phyloP scores from a whole-genome alignment of 2,113 vertebrate genomes.

The Sander vitreus region DNA sequence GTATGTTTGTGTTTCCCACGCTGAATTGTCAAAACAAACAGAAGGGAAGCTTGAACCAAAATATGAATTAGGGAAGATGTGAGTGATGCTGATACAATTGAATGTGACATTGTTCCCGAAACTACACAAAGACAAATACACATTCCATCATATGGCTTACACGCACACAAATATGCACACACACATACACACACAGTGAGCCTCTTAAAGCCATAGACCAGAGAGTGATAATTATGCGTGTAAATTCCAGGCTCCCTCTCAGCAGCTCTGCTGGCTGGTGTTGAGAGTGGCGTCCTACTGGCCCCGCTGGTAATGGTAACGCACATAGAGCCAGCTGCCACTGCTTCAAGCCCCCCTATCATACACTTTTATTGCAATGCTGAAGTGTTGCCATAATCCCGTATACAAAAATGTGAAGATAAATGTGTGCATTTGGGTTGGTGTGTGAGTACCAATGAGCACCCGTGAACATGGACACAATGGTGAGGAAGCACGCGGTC shows the following conservation, averaged over 20 bases:
- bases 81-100: conserved; percentile 65
- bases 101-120: conserved; percentile 64
- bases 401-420: conserved; percentile 1
- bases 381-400: conserved; percentile 35
- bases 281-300: conserved; percentile 70
- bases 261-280: conserved; percentile 63
- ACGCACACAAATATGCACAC: conserved; percentile 20
- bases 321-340: conserved; percentile 57
- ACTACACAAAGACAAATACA: conserved; percentile 61
- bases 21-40: conserved; percentile 75
- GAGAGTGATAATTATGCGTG: conserved; percentile 79
- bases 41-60: conserved; percentile 64
- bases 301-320: conserved; percentile 58
- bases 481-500: conserved; percentile 8
- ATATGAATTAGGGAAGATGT: conserved; percentile 73
- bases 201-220: conserved; percentile 62
- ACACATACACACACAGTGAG: conserved; percentile 44
- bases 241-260: conserved; percentile 75
- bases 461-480: not conserved
- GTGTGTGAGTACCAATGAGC: not conserved
- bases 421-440: conserved; percentile 6
- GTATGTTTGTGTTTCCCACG: conserved; percentile 76
- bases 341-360: conserved; percentile 50
- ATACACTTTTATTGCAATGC: conserved; percentile 54
- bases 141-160: conserved; percentile 37